These are phyloP conservation scores for Nemapogon koenigi DNA, from an alignment of 2,888 invertebrate species.

Conservation along the genomic window DNA sequence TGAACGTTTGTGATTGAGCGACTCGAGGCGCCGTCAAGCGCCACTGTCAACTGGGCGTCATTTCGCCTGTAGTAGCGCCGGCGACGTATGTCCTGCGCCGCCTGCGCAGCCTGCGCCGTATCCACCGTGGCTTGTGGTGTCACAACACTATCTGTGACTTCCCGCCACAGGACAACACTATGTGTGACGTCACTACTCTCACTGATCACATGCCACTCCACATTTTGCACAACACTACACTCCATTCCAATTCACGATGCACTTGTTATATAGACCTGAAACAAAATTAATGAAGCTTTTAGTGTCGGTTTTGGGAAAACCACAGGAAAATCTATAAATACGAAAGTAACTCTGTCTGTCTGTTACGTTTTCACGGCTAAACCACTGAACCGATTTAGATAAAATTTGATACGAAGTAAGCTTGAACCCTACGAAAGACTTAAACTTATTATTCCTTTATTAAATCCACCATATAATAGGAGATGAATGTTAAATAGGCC, in stretches of 20 bases:
- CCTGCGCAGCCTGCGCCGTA: slow-evolving; percentile 25
- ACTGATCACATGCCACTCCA: slow-evolving; percentile 20
- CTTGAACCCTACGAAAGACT: too few relatives aligned
- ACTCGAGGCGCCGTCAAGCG: slow-evolving; percentile 53
- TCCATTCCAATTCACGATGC: slow-evolving; percentile 26
- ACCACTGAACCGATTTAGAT: too few relatives aligned
- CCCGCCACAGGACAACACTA: too few relatives aligned
- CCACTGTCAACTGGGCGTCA: slow-evolving; percentile 59
- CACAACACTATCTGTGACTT: too few relatives aligned
- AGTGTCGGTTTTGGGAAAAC: slow-evolving; percentile 1
- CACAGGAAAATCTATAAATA: too few relatives aligned
- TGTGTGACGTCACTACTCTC: too few relatives aligned
- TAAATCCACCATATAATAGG: too few relatives aligned
- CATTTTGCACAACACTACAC: slow-evolving; percentile 20
- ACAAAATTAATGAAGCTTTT: slow-evolving; percentile 21
- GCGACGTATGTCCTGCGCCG: slow-evolving; percentile 18
- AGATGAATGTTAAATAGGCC: too few relatives aligned
- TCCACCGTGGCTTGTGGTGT: slow-evolving; percentile 17
- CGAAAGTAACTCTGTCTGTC: too few relatives aligned
- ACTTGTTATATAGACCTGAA: slow-evolving; percentile 37
- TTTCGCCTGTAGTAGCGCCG: slow-evolving; percentile 18
- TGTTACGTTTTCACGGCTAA: too few relatives aligned
- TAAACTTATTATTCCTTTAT: too few relatives aligned
- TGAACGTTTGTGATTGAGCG: slow-evolving; percentile 40
- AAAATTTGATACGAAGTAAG: too few relatives aligned